Evolutionary conservation across 1,140 invertebrate species (phyloP).

Genomic region (Drosophila subobscura): DNA sequence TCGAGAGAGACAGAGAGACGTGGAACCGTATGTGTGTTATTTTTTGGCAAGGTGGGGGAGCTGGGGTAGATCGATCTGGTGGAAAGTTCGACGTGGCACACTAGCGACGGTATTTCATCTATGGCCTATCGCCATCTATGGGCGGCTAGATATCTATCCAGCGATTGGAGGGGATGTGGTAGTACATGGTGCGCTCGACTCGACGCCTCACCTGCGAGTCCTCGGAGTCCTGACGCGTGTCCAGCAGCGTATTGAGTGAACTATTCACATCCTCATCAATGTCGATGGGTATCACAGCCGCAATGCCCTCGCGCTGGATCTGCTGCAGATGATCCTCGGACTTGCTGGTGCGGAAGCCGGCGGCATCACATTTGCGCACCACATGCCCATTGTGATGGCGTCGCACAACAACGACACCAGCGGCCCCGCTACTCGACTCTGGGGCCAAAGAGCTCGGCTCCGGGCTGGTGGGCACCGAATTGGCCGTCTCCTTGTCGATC

Average conservation of each 20-base stretch:
- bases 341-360: conserved; percentile 89
- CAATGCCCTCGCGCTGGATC: conserved; percentile 81
- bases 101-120: conserved; percentile 2
- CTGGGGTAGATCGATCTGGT: conserved; percentile 30
- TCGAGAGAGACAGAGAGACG: too few species aligned
- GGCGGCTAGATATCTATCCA: conserved; percentile 19
- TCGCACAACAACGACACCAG: conserved; percentile 83
- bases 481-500: conserved; percentile 84
- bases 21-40: too few species aligned
- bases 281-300: conserved; percentile 92
- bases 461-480: conserved; percentile 93
- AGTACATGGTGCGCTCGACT: too few species aligned
- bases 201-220: conserved; percentile 80
- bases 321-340: conserved; percentile 94
- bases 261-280: conserved; percentile 96
- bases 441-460: conserved; percentile 85
- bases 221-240: conserved; percentile 90
- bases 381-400: conserved; percentile 73
- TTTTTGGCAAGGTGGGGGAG: too few species aligned
- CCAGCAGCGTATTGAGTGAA: conserved; percentile 94
- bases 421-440: conserved; percentile 75
- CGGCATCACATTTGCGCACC: conserved; percentile 80
- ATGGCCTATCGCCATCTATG: conserved; percentile 2
- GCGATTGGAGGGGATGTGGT: background rate
- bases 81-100: conserved; percentile 24